Base-by-base conservation (phyloP, 2,888 invertebrate genomes). In the Odontomyia ornata region DNA sequence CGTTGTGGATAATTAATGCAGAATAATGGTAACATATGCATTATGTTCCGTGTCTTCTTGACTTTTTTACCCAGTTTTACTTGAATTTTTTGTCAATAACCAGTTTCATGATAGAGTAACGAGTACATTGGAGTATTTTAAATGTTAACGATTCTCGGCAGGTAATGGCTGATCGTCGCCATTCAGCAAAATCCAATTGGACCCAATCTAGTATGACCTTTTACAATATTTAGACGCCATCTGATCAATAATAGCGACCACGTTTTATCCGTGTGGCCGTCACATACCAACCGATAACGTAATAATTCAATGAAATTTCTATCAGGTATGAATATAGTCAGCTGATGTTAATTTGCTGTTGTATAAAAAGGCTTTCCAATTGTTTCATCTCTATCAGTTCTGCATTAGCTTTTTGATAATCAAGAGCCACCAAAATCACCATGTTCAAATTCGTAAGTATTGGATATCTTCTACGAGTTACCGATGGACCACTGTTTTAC, bases 381-480 rank as follows among this genome's bases (percentile, higher is more conserved):
- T 23, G 25, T 21, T 21, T 69, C 15, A 47, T 15, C 21, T 18
- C 28, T 60, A 73, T 73, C 73, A 73, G 73, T 73, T 73, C 57
- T 36, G 21, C 25, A 73, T 18, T 60, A 60, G 73, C 73, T 43
- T 36, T 30, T 73, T 36, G 46, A n/a, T 73, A 27, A 73, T 60
- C 73, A 73, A 57, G 23, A 73, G 43, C 43, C 60, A 60, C 1
- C 18, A 46, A 3, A 23, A 69, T 9, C 69, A 69, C 18, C 57
- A 73, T 73, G 73, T 73, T 73, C 73, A 73, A 73, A 36, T 73
- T 73, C 43, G 73, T 73, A 73, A 73, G 73, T 73, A 57, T 73
- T 23, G 64, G 64, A 65, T 65, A 52, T 15, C 4, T 9, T 52
- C 4, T 52, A 9, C 52, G 18, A 60, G 60, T 60, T 21, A 23